Evolutionary conservation across 2,113 vertebrate genomes (phyloP), one percentile per base, ranked within the genome.

Genomic region (Lota lota): DNA sequence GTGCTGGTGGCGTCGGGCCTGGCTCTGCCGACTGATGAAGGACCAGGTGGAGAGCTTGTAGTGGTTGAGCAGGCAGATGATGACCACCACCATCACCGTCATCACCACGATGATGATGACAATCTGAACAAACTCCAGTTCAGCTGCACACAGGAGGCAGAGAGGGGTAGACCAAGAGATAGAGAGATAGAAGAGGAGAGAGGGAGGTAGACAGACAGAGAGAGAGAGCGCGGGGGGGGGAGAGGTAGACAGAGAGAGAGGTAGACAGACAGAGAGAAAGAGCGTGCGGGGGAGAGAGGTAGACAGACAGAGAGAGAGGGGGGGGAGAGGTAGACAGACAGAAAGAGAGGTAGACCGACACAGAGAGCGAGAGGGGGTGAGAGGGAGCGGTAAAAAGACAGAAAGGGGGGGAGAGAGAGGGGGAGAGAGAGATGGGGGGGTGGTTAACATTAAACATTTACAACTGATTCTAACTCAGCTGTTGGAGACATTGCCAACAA

Each of bases 111-210:
- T 93, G 76, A 99, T 95, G 82, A 98, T 94, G 90, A 98, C 91
- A 84, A 99, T 96, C 90, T 99, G 96, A 91, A 97, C 93, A 79
- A 97, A 97, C 91, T 97, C 97, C 94, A 98, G 93, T 92, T 98
- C 97, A 92, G 97, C 97, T 99, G 91, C 28, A 54, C 3, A 57
- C 1, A 12, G 14, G 62, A 19, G 54, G 74, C 51, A 81, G 14
- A 73, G 24, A 68, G 22, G 18, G 19, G 14, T 15, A 59, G 28
- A 66, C 24, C 88, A 18, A 63, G 67, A 11, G 54, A 56, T 1
- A 56, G 22, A 63, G 16, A 66, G 66, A 65, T 20, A 66, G 16
- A 69, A 10, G 66, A 15, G 72, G 40, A 53, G 64, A 50, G 68
- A 64, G 18, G 33, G 2, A 64, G 14, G n/a, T 20, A 79, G 33